phyloP scores from a whole-genome alignment of 2,113 vertebrate genomes.

The Lagenorhynchus albirostris region DNA sequence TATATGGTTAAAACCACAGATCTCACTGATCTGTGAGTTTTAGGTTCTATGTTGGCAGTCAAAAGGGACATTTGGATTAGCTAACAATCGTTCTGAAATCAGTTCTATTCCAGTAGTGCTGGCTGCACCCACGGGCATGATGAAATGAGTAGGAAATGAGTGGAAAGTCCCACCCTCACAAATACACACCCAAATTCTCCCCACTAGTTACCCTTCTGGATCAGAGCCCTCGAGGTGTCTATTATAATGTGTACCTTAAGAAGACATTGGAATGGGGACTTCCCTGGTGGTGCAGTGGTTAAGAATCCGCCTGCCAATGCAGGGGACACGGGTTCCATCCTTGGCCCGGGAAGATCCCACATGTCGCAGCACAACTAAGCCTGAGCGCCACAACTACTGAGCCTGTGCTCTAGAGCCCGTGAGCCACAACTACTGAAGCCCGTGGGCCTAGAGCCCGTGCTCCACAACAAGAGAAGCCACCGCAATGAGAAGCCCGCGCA shows the following conservation, averaged over 20 bases:
- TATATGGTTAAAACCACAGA: not conserved
- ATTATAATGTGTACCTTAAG: not conserved
- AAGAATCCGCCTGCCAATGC: too few species aligned
- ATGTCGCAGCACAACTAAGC: too few species aligned
- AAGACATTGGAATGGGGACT: not conserved
- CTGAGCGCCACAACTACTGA: too few species aligned
- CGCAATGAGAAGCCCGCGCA: rapidly evolving
- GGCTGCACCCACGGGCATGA: not conserved
- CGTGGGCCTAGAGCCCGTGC: rapidly evolving
- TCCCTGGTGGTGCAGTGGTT: too few species aligned
- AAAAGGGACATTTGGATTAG: not conserved
- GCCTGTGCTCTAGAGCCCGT: too few species aligned
- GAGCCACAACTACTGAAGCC: too few species aligned
- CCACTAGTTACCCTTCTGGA: not conserved
- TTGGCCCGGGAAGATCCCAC: too few species aligned
- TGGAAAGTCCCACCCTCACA: not conserved
- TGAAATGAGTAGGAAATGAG: not conserved
- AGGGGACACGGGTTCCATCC: too few species aligned
- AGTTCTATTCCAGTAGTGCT: not conserved
- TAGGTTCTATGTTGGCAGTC: not conserved
- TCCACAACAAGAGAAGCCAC: too few species aligned
- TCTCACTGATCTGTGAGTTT: not conserved
- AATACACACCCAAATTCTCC: not conserved
- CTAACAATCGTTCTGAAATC: not conserved
- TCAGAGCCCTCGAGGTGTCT: not conserved